Evolutionary conservation across 2,888 invertebrate species (phyloP).

Genomic region (Diarsia rubi): DNA sequence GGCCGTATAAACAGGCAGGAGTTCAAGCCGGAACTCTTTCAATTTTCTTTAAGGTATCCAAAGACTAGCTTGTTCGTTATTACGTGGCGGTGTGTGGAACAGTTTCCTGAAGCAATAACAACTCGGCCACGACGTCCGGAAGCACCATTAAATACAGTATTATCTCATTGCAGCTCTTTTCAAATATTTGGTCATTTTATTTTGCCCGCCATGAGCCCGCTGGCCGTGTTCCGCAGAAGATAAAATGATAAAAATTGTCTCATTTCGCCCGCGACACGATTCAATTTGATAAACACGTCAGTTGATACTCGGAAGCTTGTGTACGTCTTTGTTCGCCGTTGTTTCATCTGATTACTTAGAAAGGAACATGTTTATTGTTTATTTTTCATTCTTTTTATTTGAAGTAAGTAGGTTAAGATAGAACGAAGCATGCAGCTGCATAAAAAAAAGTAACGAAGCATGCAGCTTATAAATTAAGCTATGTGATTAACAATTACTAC

Average conservation of each 20-base stretch:
- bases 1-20: background rate
- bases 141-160: conserved; percentile 83
- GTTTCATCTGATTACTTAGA: conserved; percentile 32
- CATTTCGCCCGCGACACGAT: conserved; percentile 48
- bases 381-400: conserved; percentile 8
- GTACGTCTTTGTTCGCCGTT: conserved; percentile 4
- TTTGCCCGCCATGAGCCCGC: conserved; percentile 57
- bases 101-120: conserved; percentile 79
- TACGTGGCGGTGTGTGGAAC: conserved; percentile 68
- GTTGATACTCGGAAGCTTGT: conserved; percentile 35
- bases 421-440: too few relatives aligned
- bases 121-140: conserved; percentile 79
- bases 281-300: conserved; percentile 57
- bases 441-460: too few relatives aligned
- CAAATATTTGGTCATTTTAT: conserved; percentile 85
- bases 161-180: conserved; percentile 82
- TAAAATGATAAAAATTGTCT: conserved; percentile 60
- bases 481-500: too few relatives aligned
- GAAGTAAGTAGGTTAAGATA: too few relatives aligned
- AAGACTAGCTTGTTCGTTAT: conserved; percentile 47
- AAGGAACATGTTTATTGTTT: conserved; percentile 41
- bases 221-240: conserved; percentile 42
- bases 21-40: background rate
- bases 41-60: conserved; percentile 39
- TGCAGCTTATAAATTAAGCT: too few relatives aligned